Percentiles rank a stretch among this genome's conserved stretches.
Evolutionary conservation across 2,113 vertebrate genomes (phyloP).

Genomic region (Pteropus alecto): DNA sequence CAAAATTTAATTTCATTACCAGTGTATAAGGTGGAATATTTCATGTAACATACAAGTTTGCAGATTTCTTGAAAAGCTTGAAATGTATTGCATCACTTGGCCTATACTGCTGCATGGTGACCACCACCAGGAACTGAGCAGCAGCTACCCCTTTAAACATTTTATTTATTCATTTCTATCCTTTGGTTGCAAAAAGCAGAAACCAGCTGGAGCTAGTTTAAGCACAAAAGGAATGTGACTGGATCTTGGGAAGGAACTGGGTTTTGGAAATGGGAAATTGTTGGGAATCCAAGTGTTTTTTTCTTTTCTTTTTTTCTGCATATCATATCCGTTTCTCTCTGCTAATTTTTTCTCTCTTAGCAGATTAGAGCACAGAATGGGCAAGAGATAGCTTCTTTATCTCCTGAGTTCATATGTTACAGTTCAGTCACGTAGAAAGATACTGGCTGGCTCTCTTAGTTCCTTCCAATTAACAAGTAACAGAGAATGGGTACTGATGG

Average conservation of each 20-base stretch:
- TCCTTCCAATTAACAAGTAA: background rate
- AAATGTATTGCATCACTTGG: background rate
- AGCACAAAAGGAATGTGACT: background rate
- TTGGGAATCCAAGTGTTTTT: background rate
- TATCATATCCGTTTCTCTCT: background rate
- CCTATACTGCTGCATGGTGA: background rate
- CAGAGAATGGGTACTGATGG: background rate
- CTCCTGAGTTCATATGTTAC: background rate
- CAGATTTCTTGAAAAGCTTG: background rate
- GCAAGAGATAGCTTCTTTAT: constrained; percentile 1
- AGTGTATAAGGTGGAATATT: background rate
- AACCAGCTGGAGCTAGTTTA: background rate
- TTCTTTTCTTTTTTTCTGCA: background rate
- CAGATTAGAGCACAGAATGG: background rate
- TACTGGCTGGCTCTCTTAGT: background rate
- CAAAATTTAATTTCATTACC: background rate
- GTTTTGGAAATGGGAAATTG: background rate
- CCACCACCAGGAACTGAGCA: background rate
- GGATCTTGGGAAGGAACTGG: background rate
- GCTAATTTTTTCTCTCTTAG: background rate
- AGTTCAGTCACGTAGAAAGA: background rate
- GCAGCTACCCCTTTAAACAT: background rate
- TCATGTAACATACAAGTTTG: background rate
- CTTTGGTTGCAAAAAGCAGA: background rate
- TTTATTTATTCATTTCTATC: constrained; percentile 40